Base-by-base conservation (phyloP, 1,140 invertebrate species). In the Euwallacea fornicatus region DNA sequence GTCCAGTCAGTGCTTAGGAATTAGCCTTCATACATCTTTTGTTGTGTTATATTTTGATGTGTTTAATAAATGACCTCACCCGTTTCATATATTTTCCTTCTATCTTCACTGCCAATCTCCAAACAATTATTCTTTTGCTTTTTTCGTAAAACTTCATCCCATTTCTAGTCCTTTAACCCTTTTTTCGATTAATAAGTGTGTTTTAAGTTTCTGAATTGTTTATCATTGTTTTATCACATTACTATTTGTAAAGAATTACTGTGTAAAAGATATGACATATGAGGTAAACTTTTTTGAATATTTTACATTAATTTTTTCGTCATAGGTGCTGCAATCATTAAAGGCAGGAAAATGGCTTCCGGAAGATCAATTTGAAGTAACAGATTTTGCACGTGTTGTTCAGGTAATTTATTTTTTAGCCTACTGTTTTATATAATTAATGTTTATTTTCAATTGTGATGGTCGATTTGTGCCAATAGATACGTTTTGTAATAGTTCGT, bases 341-440 rank as follows among this genome's bases (percentile, higher is more conserved):
- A 76, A 83, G 61, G 76, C 74, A 7, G 82, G 80, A 7, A 80
- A 82, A 72, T 88, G 85, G 85, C 43, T 87, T 21, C 66, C 79
- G 6, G 86, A 87, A 77, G 84, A 86, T 71, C 75, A 79, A 16
- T 87, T 82, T 78, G 85, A 87, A 67, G 61, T 84, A 33, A 81
- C 70, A 4, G 76, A 82, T 10, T 86, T 86, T 77, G 85, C 84
- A 7, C 76, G 81, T 11, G 82, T 82, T 47, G 82, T 86, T n/a
- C 81, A 83, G 77, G 84, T 86, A 78, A 70, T 50, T 66, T 33
- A 33, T 33, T 62, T 11, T 43, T 62, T 44, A 6, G 43, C n/a
- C 7, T 41, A 7, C 7, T 42, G 55, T 58, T 21, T 10, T 6
- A 9, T 8, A 8, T n/a, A 53, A 53, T n/a, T n/a, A 53, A 53